Base-by-base conservation (phyloP, 92 coral and sea anemone genomes). In the Paramuricea clavata region DNA sequence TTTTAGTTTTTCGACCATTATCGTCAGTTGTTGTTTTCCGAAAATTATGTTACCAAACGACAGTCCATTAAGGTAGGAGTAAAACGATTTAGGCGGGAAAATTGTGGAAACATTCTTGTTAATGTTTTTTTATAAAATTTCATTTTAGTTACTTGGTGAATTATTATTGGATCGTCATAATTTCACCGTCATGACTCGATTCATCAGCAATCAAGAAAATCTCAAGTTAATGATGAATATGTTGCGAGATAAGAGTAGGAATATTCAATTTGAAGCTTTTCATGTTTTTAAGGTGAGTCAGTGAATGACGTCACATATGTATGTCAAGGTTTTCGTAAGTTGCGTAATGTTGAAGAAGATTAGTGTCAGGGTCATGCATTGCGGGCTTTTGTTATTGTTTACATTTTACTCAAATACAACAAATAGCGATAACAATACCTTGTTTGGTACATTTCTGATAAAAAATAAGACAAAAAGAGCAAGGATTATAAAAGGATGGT, bases 191-290 rank as follows among this genome's bases (percentile, higher is more conserved):
- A 97, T 97, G 99, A 97, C 99, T 6, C 83, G 82, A 69, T 97
- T 94, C 91, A 97, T 97, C 78, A 93, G 99, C 84, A 94, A 97
- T 72, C 98, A 94, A 4, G 99, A 94, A 72, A 97, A 97, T 90
- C 94, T 97, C 70, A 97, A 97, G 67, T 95, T 94, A 69, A 97
- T 97, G 99, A 97, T 97, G 99, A 94, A 97, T 57, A 69, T 97
- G 94, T 90, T 97, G 41, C 88, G 96, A 75, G 99, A 97, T 89
- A 97, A 94, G 88, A 97, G 99, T 70, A 97, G 99, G 77, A 97
- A 97, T 89, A 97, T 97, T 36, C 99, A 97, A 83, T 97, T 97
- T 93, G 99, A 97, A 83, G 99, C 99, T 68, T 97, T 97, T 76
- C 99, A 97, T 84, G 99, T 97, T 25, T 97, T 97, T 87, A 97